A percentile compares a stretch with the other conserved stretches of the same genome.
Conservation (phyloP, 2,113 vertebrate genomes). For the Physeter macrocephalus region DNA sequence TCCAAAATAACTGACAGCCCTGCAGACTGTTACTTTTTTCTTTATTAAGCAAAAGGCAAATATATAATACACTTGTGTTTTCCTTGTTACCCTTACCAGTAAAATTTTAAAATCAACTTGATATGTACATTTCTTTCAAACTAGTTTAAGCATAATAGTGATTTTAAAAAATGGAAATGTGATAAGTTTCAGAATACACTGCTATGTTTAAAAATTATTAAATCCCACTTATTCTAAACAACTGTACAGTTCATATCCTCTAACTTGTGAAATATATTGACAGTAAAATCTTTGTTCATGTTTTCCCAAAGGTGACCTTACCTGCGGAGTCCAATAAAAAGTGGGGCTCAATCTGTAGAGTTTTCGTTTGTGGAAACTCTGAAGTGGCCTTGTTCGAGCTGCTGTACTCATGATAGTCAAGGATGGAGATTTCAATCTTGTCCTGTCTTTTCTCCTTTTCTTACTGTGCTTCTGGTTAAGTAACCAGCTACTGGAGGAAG, state of each 20-base stretch:
- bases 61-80: conserved; percentile 37
- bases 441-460: conserved; percentile 82
- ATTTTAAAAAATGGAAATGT: conserved; percentile 10
- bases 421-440: conserved; percentile 76
- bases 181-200: conserved; percentile 29
- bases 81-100: neutral
- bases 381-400: conserved; percentile 90
- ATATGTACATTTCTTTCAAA: conserved; percentile 13
- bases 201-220: conserved; percentile 19
- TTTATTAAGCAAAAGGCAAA: conserved; percentile 58
- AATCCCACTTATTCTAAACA: conserved; percentile 40
- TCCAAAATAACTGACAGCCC: conserved; percentile 68
- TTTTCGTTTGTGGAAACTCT: conserved; percentile 88
- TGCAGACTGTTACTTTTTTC: conserved; percentile 48
- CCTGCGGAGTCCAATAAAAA: conserved; percentile 79
- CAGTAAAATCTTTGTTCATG: conserved; percentile 17
- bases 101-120: conserved; percentile 18
- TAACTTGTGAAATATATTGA: neutral
- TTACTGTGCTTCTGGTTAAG: conserved; percentile 81
- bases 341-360: conserved; percentile 82
- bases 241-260: neutral
- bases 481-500: conserved; percentile 75
- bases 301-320: conserved; percentile 64
- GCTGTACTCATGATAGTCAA: conserved; percentile 79
- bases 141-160: conserved; percentile 29